Conservation (phyloP, 2,797 vertebrate species). For the Pteropus rufus region DNA sequence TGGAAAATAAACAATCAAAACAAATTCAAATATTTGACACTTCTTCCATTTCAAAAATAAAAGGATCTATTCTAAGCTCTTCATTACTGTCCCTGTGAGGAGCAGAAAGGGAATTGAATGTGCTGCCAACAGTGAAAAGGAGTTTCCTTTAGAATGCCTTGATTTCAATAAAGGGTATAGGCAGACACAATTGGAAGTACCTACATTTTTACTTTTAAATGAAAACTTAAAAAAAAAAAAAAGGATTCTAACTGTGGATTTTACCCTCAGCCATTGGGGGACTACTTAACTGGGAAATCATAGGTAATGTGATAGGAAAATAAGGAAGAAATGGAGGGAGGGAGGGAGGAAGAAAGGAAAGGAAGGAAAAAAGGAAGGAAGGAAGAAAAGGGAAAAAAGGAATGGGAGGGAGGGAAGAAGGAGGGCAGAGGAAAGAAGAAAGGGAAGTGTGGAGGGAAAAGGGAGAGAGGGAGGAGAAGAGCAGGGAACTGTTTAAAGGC, state of each 20-base stretch:
- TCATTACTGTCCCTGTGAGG: background rate
- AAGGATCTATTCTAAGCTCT: constrained; percentile 39
- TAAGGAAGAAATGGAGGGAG: background rate
- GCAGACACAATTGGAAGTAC: background rate
- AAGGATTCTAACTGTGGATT: background rate
- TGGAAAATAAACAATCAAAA: constrained; percentile 7
- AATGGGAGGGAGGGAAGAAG: too few species aligned
- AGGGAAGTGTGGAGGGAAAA: too few species aligned
- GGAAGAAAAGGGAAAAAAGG: too few species aligned
- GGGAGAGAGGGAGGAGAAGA: too few species aligned
- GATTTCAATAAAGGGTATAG: background rate
- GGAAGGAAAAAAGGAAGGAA: too few species aligned
- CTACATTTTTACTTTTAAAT: constrained; percentile 15
- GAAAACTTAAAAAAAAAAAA: constrained; percentile 15
- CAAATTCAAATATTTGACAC: constrained; percentile 2
- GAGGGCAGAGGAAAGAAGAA: too few species aligned
- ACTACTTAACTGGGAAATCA: background rate
- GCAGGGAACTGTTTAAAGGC: background rate
- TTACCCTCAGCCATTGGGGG: background rate
- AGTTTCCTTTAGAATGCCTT: background rate
- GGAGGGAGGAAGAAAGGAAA: rapidly evolving
- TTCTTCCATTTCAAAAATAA: constrained; percentile 14
- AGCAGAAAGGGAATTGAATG: background rate
- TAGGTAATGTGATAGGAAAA: background rate
- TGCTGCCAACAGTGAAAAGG: background rate